Conservation (phyloP, 2,797 vertebrate genomes). For the Cyprinodon diabolis region DNA sequence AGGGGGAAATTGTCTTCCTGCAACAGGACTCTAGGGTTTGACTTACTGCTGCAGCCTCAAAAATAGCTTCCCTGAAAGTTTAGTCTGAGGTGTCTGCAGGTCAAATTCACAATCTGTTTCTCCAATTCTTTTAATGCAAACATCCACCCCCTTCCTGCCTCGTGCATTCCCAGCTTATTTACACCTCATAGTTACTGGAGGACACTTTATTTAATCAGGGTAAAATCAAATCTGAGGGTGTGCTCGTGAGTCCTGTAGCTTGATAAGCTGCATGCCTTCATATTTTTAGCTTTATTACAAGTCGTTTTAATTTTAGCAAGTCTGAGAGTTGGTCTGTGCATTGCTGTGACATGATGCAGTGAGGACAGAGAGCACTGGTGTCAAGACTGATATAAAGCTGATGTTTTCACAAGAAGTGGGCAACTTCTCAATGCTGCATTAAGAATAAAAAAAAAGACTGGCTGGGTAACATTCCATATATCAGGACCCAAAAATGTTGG, state of each 20-base stretch:
- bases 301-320: constrained; percentile 60
- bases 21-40: constrained; percentile 70
- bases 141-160: neutral
- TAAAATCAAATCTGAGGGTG: constrained; percentile 18
- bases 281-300: constrained; percentile 68
- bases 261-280: constrained; percentile 45
- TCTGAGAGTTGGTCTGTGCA: constrained; percentile 21
- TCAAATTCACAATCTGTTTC: constrained; percentile 33
- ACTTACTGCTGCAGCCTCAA: constrained; percentile 63
- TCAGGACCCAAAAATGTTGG: neutral
- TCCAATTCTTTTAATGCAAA: neutral
- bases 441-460: neutral
- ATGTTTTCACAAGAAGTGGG: constrained; percentile 2
- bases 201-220: constrained; percentile 15
- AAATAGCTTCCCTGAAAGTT: constrained; percentile 73
- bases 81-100: constrained; percentile 44
- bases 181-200: constrained; percentile 5
- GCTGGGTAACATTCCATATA: neutral
- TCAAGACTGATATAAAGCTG: constrained; percentile 4
- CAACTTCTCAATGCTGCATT: neutral
- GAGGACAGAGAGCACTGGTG: constrained; percentile 18
- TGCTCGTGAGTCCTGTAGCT: constrained; percentile 21
- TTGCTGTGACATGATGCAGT: constrained; percentile 27
- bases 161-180: constrained; percentile 1
- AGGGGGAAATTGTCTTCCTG: constrained; percentile 42